Evolutionary conservation across 2,888 invertebrate genomes (phyloP).

Genomic region (Drosophila anceps): DNA sequence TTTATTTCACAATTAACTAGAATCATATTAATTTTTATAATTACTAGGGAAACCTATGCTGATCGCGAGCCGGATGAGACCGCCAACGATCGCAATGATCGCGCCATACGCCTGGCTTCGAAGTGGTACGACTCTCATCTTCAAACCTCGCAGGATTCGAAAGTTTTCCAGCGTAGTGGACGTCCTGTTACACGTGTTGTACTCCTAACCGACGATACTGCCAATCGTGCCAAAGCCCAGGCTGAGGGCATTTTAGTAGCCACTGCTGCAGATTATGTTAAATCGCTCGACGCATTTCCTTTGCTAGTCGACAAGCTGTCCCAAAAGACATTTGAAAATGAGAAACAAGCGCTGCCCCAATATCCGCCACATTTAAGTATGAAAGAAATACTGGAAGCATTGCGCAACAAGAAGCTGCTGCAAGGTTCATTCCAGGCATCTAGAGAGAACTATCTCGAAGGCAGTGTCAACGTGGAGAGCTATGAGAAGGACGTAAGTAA

Average conservation of each 20-base stretch:
- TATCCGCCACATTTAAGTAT: constrained; percentile 95
- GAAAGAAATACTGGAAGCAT: constrained; percentile 91
- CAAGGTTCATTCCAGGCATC: constrained; percentile 95
- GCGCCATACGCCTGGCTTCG: constrained; percentile 93
- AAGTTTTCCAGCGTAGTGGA: constrained; percentile 58
- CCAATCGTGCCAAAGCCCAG: constrained; percentile 90
- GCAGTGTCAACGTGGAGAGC: constrained; percentile 92
- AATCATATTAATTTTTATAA: neutral
- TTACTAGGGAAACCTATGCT: constrained; percentile 92
- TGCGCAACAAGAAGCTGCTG: constrained; percentile 90
- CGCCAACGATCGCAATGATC: constrained; percentile 95
- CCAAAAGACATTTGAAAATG: constrained; percentile 88
- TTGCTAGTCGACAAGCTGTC: constrained; percentile 93
- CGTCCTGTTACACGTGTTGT: constrained; percentile 88
- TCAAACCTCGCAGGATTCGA: constrained; percentile 77
- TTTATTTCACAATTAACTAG: neutral
- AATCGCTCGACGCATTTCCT: constrained; percentile 89
- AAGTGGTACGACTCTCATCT: constrained; percentile 94
- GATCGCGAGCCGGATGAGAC: constrained; percentile 93
- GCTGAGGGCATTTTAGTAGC: constrained; percentile 90
- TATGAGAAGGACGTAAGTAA: constrained; percentile 92
- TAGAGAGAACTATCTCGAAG: constrained; percentile 97
- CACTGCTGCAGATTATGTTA: constrained; percentile 90
- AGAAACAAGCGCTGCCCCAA: constrained; percentile 88
- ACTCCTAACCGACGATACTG: constrained; percentile 93